Base-by-base conservation (phyloP, 2,888 invertebrate genomes). In the Temnothorax ravouxi region DNA sequence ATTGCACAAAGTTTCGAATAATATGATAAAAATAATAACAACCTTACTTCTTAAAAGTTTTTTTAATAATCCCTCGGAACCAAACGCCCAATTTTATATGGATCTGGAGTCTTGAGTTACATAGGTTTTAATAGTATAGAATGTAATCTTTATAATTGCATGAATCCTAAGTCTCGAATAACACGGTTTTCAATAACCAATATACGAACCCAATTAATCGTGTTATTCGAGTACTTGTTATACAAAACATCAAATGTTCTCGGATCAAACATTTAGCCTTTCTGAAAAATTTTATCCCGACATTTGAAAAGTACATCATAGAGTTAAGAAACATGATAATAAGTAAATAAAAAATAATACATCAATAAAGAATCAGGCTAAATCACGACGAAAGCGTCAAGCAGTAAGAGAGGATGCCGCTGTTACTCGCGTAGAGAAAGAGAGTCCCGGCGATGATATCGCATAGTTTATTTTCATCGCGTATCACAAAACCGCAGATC, bases 401-500 rank as follows among this genome's bases (percentile, higher is more conserved):
- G 54, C 71, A 56, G 54, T 77, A 56, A 56, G 72, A 71, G 41
- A 69, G 11, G 54, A 29, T 41, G 52, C 13, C 5, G 54, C 64
- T 29, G 34, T 69, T 77, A 50, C 3, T 72, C n/a, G 74, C 47
- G 2, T 34, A 13, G 79, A 52, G 29, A 72, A 59, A 47, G 25
- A 25, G 50, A 76, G 47, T 38, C 34, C 18, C 47, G 25, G 15
- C 47, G 47, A 59, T 59, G 74, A 80, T 80, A 80, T 80, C 74
- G 56, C 38, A 76, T 62, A 38, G 64, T 64, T 52, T 47, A 66
- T 83, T 83, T 83, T 77, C 38, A 76, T 59, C 80, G 80, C 71
- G 44, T 74, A 69, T 83, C 82, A 54, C 61, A 81, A 87, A 83
- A 86, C 82, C 82, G 62, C 67, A 50, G 54, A 69, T 72, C 50